Evolutionary conservation across 2,888 invertebrate species (phyloP).

Genomic region (Phaonia tiefii): DNA sequence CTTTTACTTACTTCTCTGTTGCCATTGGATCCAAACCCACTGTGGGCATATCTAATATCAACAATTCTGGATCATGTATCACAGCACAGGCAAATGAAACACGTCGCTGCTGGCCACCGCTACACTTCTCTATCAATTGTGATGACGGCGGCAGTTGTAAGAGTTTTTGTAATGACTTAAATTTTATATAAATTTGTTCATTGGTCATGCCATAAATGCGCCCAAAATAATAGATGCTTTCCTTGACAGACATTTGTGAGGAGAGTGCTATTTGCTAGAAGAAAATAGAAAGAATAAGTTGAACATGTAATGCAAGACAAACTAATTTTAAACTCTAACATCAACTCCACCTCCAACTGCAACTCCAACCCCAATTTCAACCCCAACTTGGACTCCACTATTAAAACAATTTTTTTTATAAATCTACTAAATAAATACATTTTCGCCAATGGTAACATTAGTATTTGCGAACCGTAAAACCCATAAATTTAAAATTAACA

Average conservation of each 20-base stretch:
- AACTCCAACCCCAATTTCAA: too few species aligned
- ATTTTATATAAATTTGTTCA: slow-evolving; percentile 85
- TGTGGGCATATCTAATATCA: slow-evolving; percentile 96
- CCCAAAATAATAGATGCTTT: slow-evolving; percentile 93
- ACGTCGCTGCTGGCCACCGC: slow-evolving; percentile 94
- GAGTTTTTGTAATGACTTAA: slow-evolving; percentile 85
- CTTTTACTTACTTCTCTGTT: slow-evolving; percentile 85
- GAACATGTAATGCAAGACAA: too few species aligned
- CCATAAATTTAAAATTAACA: too few species aligned
- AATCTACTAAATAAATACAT: too few species aligned
- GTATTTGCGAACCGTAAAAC: too few species aligned
- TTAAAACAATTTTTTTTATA: too few species aligned
- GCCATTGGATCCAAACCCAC: slow-evolving; percentile 96
- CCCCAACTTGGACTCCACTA: too few species aligned
- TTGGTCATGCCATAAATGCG: slow-evolving; percentile 89
- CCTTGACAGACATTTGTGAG: slow-evolving; percentile 89
- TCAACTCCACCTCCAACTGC: too few species aligned
- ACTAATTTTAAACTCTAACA: too few species aligned
- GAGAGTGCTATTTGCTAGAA: slow-evolving; percentile 89
- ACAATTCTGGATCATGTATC: slow-evolving; percentile 92
- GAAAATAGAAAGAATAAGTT: neutral
- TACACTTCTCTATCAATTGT: slow-evolving; percentile 86
- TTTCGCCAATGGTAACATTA: too few species aligned
- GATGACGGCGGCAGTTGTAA: slow-evolving; percentile 88
- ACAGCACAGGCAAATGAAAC: slow-evolving; percentile 94